Evolutionary conservation across 2,888 invertebrate species (phyloP).

Genomic region (Miltochrista miniata): DNA sequence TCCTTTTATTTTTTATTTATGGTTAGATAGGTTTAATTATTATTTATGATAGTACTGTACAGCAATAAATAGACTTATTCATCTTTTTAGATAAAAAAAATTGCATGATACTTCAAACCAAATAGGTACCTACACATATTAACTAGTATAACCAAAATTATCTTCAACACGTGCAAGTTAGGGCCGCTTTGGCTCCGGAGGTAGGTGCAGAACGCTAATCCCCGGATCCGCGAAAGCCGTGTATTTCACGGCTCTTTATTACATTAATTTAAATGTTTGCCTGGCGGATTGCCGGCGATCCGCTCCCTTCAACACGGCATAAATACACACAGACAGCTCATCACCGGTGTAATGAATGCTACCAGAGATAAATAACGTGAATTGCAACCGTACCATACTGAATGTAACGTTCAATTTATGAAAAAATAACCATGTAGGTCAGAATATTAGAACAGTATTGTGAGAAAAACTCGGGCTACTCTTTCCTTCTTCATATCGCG

Average conservation of each 20-base stretch:
- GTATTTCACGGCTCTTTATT: conserved; percentile 79
- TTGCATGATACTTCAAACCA: too few species aligned
- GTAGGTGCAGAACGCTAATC: conserved; percentile 48
- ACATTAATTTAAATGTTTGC: conserved; percentile 83
- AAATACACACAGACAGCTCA: conserved; percentile 47
- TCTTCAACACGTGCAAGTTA: conserved; percentile 2
- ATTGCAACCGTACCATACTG: too few species aligned
- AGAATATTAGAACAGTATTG: too few species aligned
- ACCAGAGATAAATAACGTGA: not conserved
- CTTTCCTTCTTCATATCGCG: too few species aligned
- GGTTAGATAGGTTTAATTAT: too few species aligned
- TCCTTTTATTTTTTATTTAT: too few species aligned
- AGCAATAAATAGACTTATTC: too few species aligned
- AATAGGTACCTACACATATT: not conserved
- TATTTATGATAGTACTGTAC: too few species aligned
- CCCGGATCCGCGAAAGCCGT: conserved; percentile 65
- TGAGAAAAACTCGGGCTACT: too few species aligned
- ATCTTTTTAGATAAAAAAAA: too few species aligned
- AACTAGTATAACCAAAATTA: not conserved
- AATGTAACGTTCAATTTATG: too few species aligned
- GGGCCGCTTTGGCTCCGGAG: not conserved
- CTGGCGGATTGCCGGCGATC: conserved; percentile 56
- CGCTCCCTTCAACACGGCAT: conserved; percentile 49
- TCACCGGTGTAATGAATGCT: conserved; percentile 24
- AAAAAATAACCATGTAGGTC: too few species aligned